These are phyloP conservation scores for Rhipidura dahli DNA, from an alignment of 2,113 vertebrate genomes.

Conservation along the genomic window DNA sequence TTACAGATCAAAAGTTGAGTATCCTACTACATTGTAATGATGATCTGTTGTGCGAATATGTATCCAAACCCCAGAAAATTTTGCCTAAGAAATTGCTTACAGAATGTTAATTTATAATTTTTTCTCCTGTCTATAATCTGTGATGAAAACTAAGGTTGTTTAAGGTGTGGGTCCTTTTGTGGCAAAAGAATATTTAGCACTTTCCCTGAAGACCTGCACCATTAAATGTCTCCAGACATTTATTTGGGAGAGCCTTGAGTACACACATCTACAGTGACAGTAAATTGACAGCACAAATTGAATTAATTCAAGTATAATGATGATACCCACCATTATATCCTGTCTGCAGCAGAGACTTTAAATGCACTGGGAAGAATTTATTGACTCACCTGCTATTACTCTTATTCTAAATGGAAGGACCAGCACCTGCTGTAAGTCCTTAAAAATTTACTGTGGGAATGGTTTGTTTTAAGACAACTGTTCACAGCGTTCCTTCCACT, in stretches of 20 bases:
- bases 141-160: not conserved
- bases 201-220: not conserved
- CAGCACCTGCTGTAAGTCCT: accelerated
- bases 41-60: not conserved
- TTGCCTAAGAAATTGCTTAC: not conserved
- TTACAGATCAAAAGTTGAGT: not conserved
- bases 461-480: not conserved
- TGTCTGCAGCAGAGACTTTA: not conserved
- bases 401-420: not conserved
- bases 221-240: not conserved
- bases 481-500: not conserved
- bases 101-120: not conserved
- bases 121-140: not conserved
- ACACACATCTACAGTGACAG: not conserved
- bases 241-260: not conserved
- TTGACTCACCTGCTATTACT: not conserved
- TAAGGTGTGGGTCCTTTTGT: not conserved
- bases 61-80: not conserved
- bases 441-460: not conserved
- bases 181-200: not conserved
- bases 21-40: not conserved
- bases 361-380: not conserved
- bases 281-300: not conserved
- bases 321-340: not conserved
- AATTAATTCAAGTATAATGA: not conserved